Evolutionary conservation across 2,888 invertebrate genomes (phyloP), one percentile per base, ranked within the genome.

Genomic region (Sesia bembeciformis): DNA sequence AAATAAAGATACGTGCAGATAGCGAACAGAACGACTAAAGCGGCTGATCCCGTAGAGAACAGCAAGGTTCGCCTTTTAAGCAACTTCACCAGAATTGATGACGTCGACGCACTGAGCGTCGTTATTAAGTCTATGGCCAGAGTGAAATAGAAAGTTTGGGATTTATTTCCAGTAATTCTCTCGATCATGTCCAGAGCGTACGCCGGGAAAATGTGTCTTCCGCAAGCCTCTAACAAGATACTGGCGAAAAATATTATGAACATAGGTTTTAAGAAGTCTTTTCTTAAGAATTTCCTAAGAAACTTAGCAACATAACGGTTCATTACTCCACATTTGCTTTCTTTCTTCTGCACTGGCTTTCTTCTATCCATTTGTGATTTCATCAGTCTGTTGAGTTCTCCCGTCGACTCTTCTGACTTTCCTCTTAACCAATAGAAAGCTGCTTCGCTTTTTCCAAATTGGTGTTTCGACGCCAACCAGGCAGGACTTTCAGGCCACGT

Each of bases 401-500:
- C 58, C 4, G 50, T 55, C 0, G 73, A 62, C 7, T 63, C 57
- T 7, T 63, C 57, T 39, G 58, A 54, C 4, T 66, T 63, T 38
- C 91, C 92, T 57, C 92, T 74, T 51, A 91, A 81, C 78, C 85
- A 91, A 51, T 79, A 76, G 23, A 91, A 90, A 0, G 91, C 76
- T 4, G 75, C 67, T 57, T 88, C 79, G 0, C 92, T 91, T 54
- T 90, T 80, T 4, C 79, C 77, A 0, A 77, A 71, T n/a, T 78
- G 74, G 1, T 84, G 85, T 55, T 86, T 90, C 2, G 89, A 81
- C 0, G 91, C 81, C 49, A 93, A 66, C 92, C 92, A 93, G 6
- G 84, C 78, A 0, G 93, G 93, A 8, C 92, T 91, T 71, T 93
- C 93, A 0, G 91, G 91, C 60, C 91, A 75, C 0, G 90, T 82